Base-by-base conservation (phyloP, 2,797 vertebrate species). In the Darevskia nairensis region DNA sequence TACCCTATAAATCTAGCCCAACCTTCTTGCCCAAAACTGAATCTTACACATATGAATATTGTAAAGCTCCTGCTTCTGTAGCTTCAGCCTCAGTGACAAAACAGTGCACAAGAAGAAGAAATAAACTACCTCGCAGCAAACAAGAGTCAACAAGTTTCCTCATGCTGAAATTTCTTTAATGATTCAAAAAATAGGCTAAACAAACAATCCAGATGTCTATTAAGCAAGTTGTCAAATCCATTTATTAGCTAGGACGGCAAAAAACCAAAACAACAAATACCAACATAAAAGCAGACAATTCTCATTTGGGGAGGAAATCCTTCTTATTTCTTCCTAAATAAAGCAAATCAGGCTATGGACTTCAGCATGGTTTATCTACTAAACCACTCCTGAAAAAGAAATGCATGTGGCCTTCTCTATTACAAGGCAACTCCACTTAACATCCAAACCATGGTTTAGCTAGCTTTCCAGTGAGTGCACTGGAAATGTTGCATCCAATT, bases 121-220 rank as follows among this genome's bases (percentile, higher is more conserved):
- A 76, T 17, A 61, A 5, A 35, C 50, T 66, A 64, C 44, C 80
- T 87, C 41, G 41, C 15, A 84, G 13, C 17, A 83, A 78, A 83
- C 81, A 83, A 69, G 46, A 55, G 46, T 13, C 7, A 77, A 68
- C 72, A 83, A 4, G 27, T 39, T 78, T n/a, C 44, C 17, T 78
- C 39, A n/a, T 46, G 13, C 66, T 77, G 78, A 78, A 88, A n/a
- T 41, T 68, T 59, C 25, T 88, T 84, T 83, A 83, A 75, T 78
- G 44, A 59, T 88, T 55, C 46, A 69, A 78, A 46, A 69, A 88
- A 83, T 77, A 55, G 10, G 75, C 77, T 83, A 83, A 83, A 23
- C 41, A 88, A 78, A n/a, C 25, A 83, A 55, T 39, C 74, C 81
- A 84, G 75, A 83, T 84, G 59, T 84, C 50, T 72, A 44, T 39